Conservation (phyloP, 2,797 vertebrate genomes). For the Urosaurus nigricauda region DNA sequence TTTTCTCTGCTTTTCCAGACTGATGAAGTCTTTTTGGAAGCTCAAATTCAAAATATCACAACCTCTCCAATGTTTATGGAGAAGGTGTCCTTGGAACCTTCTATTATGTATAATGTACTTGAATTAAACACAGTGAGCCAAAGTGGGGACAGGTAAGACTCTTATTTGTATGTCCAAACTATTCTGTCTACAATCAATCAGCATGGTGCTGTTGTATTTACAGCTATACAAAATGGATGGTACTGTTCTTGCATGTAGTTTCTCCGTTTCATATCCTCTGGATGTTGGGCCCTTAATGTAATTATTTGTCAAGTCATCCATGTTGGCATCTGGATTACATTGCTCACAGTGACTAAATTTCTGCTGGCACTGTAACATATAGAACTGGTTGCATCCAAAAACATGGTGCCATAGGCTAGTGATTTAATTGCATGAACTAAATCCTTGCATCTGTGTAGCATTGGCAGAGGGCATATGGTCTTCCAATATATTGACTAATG, state of each 20-base stretch:
- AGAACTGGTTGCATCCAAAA: background rate
- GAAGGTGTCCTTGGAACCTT: constrained; percentile 97
- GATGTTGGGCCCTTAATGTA: background rate
- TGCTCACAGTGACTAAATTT: background rate
- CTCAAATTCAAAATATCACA: constrained; percentile 99
- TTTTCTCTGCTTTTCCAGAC: constrained; percentile 83
- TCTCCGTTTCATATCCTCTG: background rate
- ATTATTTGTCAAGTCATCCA: background rate
- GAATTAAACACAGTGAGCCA: constrained; percentile 89
- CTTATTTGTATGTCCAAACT: background rate
- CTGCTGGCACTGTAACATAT: background rate
- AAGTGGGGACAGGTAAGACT: constrained; percentile 84
- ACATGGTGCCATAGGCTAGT: background rate
- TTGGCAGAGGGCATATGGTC: background rate
- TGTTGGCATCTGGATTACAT: background rate
- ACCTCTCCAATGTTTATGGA: constrained; percentile 99
- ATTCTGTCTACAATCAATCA: background rate
- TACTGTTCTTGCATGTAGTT: background rate
- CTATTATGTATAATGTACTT: constrained; percentile 96
- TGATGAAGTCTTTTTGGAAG: constrained; percentile 98
- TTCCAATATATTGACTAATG: background rate
- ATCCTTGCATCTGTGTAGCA: background rate
- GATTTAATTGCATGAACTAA: background rate
- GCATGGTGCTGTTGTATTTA: background rate
- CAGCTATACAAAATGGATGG: too few species aligned